These are phyloP conservation scores for Pipistrellus kuhlii DNA, from an alignment of 2,797 vertebrate species.

Conservation along the genomic window DNA sequence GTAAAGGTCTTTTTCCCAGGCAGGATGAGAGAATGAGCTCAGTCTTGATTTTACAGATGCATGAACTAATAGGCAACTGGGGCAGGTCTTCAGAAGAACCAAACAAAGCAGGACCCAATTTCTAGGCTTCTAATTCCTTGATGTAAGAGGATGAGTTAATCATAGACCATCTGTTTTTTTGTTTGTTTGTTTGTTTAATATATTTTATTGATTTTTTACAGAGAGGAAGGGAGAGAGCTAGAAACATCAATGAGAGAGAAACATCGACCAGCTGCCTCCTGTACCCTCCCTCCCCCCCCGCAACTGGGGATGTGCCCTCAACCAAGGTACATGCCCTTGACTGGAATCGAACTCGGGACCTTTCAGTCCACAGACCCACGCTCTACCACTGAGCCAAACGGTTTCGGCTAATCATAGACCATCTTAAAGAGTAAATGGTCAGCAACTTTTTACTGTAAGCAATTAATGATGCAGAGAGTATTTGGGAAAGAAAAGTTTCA, in stretches of 20 bases:
- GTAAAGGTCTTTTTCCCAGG: constrained; percentile 54
- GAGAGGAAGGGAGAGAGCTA: too few relatives aligned
- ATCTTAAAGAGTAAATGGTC: constrained; percentile 16
- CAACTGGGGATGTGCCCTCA: too few relatives aligned
- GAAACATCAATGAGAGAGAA: too few relatives aligned
- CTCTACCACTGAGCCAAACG: too few relatives aligned
- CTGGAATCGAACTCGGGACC: too few relatives aligned
- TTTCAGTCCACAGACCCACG: too few relatives aligned
- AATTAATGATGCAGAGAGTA: neutral
- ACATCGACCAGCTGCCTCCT: too few relatives aligned
- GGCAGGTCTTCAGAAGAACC: constrained; percentile 36
- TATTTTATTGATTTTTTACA: too few relatives aligned
- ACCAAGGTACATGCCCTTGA: too few relatives aligned
- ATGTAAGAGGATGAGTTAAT: neutral
- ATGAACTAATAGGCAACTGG: neutral
- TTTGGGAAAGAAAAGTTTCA: neutral
- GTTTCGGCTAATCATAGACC: neutral
- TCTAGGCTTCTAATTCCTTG: neutral
- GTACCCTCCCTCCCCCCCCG: too few relatives aligned
- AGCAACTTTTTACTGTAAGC: neutral
- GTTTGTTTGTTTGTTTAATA: too few relatives aligned
- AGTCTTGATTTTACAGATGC: constrained; percentile 52
- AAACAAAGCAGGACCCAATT: neutral
- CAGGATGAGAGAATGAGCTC: constrained; percentile 29
- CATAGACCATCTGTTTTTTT: neutral